Conservation (phyloP, 2,113 vertebrate genomes). For the Aphyosemion australe region DNA sequence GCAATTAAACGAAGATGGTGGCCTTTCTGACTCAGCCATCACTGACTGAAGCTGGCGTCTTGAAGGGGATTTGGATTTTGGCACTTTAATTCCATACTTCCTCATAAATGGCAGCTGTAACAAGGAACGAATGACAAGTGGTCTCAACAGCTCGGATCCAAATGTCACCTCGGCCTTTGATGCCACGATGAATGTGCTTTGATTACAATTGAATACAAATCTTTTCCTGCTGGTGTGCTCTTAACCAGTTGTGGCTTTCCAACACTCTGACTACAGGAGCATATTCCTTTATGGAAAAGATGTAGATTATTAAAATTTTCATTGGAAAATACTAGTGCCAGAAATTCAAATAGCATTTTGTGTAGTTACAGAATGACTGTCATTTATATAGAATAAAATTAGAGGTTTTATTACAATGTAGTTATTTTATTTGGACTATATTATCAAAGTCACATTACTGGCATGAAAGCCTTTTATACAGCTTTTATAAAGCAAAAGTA, state of each 20-base stretch:
- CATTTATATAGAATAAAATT: constrained; percentile 4
- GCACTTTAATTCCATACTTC: constrained; percentile 21
- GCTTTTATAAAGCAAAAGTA: no score
- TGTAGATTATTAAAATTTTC: neutral
- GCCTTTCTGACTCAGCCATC: constrained; percentile 70
- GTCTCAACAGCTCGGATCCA: constrained; percentile 47
- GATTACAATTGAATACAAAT: constrained; percentile 15
- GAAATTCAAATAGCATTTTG: neutral
- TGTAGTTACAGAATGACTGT: no score
- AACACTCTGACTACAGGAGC: neutral
- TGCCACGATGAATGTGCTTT: constrained; percentile 15
- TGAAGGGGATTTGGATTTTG: constrained; percentile 36
- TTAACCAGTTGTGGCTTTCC: constrained; percentile 40
- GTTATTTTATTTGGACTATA: constrained; percentile 24
- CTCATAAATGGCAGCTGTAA: constrained; percentile 53
- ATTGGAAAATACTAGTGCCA: constrained; percentile 2
- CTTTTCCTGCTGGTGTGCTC: constrained; percentile 2
- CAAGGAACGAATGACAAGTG: constrained; percentile 36
- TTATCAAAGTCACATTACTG: constrained; percentile 45
- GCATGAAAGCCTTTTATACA: no score
- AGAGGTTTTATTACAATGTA: neutral
- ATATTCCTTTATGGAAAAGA: constrained; percentile 1
- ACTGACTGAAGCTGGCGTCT: constrained; percentile 59
- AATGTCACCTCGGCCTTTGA: constrained; percentile 50
- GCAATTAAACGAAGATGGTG: constrained; percentile 55